Percentiles rank a stretch among this genome's conserved stretches.
These are phyloP conservation scores for Sycophaga agraensis DNA, from an alignment of 1,140 invertebrate species.

Conservation along the genomic window DNA sequence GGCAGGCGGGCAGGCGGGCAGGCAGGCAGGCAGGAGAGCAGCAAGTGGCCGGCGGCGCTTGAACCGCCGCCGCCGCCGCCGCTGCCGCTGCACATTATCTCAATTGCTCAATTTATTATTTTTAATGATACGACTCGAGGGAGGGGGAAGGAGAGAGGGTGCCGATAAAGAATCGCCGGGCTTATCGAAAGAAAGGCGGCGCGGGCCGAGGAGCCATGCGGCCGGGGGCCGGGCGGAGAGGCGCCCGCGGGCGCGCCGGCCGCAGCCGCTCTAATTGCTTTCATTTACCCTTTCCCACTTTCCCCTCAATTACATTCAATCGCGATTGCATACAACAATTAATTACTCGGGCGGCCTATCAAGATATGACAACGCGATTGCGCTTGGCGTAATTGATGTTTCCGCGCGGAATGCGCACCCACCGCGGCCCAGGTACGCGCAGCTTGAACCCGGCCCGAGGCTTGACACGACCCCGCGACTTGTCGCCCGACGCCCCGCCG, in stretches of 20 bases:
- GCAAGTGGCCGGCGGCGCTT: neutral
- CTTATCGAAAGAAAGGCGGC: neutral
- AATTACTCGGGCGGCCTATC: conserved; percentile 6
- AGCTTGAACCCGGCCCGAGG: too few species aligned
- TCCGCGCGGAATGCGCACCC: too few species aligned
- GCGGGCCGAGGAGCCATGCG: too few species aligned
- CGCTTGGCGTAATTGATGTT: too few species aligned
- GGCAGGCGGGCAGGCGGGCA: too few species aligned
- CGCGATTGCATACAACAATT: conserved; percentile 18
- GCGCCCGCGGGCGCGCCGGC: too few species aligned
- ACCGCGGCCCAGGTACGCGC: too few species aligned
- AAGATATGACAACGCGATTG: conserved; percentile 6
- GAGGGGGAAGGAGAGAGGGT: neutral
- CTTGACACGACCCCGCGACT: too few species aligned
- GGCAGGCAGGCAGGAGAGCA: neutral
- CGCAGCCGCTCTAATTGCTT: too few species aligned
- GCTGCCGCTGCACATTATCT: neutral
- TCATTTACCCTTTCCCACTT: conserved; percentile 16
- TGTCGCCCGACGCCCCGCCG: too few species aligned
- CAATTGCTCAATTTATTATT: conserved; percentile 5
- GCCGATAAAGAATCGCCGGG: neutral
- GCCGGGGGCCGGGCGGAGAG: too few species aligned
- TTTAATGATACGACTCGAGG: conserved; percentile 1
- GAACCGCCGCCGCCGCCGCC: too few species aligned
- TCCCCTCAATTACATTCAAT: conserved; percentile 23